These are phyloP conservation scores for Harpalus rufipes DNA, from an alignment of 2,888 invertebrate genomes.

Conservation along the genomic window DNA sequence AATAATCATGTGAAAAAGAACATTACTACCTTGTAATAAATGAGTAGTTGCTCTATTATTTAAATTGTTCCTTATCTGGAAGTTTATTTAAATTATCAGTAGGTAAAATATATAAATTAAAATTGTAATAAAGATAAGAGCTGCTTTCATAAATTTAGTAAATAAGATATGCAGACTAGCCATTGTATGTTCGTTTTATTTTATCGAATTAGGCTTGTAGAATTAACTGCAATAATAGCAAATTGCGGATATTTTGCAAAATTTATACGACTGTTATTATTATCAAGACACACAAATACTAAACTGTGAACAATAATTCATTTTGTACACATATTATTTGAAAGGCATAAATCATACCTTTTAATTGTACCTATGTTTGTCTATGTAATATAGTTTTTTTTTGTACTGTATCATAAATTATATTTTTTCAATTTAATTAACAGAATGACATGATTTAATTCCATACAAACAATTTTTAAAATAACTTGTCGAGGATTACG, in stretches of 20 bases:
- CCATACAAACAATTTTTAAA: too few relatives aligned
- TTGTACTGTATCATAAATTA: too few relatives aligned
- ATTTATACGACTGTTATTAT: not conserved
- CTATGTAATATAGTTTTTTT: too few relatives aligned
- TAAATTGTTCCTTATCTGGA: constrained; percentile 41
- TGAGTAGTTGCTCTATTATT: constrained; percentile 31
- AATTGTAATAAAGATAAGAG: constrained; percentile 49
- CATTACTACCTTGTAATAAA: constrained; percentile 27
- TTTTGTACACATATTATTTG: not conserved
- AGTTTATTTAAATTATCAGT: constrained; percentile 45
- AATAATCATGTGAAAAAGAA: constrained; percentile 28
- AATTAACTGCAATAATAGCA: not conserved
- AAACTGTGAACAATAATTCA: not conserved
- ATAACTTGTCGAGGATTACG: too few relatives aligned
- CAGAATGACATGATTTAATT: too few relatives aligned
- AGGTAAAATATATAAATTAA: constrained; percentile 51
- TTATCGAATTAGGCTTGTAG: constrained; percentile 34
- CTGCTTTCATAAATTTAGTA: constrained; percentile 42
- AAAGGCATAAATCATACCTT: not conserved
- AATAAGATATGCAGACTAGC: constrained; percentile 12
- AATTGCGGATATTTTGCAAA: constrained; percentile 4
- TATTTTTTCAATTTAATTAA: too few relatives aligned
- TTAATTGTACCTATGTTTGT: not conserved
- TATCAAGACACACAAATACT: not conserved
- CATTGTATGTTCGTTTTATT: constrained; percentile 26